A percentile compares a stretch with the other conserved stretches of the same genome.
phyloP scores from a whole-genome alignment of 2,888 invertebrate genomes.

The Anticlea derivata region DNA sequence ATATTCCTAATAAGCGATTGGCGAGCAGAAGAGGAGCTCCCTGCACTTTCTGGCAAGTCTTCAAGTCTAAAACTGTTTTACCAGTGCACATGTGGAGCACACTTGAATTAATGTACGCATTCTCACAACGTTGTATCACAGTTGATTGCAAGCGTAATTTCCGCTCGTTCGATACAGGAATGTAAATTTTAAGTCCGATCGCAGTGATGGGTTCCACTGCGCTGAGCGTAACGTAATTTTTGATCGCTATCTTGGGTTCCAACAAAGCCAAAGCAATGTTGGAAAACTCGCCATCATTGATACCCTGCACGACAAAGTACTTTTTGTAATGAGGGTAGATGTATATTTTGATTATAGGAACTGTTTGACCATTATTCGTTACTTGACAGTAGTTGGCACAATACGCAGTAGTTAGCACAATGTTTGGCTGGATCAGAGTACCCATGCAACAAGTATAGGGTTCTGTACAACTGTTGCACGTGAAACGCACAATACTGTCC shows the following conservation, averaged over 20 bases:
- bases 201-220: slow-evolving; percentile 42
- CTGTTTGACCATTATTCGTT: slow-evolving; percentile 17
- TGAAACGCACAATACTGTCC: slow-evolving; percentile 45
- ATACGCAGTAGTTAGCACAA: slow-evolving; percentile 52
- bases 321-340: slow-evolving; percentile 31
- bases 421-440: slow-evolving; percentile 47
- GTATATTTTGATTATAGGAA: slow-evolving; percentile 32
- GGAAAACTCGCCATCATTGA: not conserved
- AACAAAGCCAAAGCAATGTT: slow-evolving; percentile 11
- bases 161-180: slow-evolving; percentile 41
- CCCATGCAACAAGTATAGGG: slow-evolving; percentile 52
- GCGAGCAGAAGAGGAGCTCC: slow-evolving; percentile 57
- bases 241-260: not conserved
- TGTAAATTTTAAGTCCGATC: slow-evolving; percentile 44
- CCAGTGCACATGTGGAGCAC: slow-evolving; percentile 51
- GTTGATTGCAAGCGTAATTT: slow-evolving; percentile 39
- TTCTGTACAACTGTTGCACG: slow-evolving; percentile 41
- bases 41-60: slow-evolving; percentile 40
- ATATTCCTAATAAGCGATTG: slow-evolving; percentile 50
- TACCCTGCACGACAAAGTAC: not conserved
- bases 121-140: slow-evolving; percentile 47
- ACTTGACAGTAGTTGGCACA: slow-evolving; percentile 58
- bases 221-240: slow-evolving; percentile 40
- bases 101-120: slow-evolving; percentile 9
- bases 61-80: slow-evolving; percentile 30